A percentile compares a stretch with the other conserved stretches of the same genome.
These are phyloP conservation scores for Acanthiza pusilla DNA, from an alignment of 2,797 vertebrate genomes.

Conservation along the genomic window DNA sequence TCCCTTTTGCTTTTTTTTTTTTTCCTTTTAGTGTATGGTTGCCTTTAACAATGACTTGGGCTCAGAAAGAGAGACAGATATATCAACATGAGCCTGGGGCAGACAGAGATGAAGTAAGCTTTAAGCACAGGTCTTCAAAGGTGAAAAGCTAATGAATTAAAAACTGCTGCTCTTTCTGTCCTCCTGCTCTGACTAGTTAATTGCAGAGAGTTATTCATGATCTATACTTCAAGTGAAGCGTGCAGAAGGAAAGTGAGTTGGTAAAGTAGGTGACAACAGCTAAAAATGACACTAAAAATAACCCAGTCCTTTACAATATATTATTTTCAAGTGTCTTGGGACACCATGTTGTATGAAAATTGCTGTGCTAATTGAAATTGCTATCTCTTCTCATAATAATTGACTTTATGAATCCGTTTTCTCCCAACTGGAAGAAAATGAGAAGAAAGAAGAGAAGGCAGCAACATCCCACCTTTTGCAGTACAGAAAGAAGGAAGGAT, in stretches of 20 bases:
- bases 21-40: not conserved
- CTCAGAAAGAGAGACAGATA: not conserved
- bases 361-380: conserved; percentile 36
- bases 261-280: not conserved
- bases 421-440: not conserved
- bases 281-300: conserved; percentile 37
- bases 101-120: conserved; percentile 34
- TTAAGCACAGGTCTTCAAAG: not conserved
- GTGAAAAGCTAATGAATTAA: conserved; percentile 35
- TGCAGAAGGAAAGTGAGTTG: not conserved
- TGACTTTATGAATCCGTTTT: not conserved
- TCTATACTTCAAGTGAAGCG: conserved; percentile 1
- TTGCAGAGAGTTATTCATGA: conserved; percentile 12
- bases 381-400: not conserved
- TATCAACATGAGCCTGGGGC: not conserved
- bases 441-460: not conserved
- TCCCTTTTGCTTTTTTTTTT: not conserved
- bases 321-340: conserved; percentile 20
- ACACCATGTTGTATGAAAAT: not conserved
- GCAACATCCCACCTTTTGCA: not conserved
- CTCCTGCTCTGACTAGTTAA: conserved; percentile 19
- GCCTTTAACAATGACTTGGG: not conserved
- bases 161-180: not conserved
- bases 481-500: not conserved
- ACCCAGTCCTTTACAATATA: not conserved